phyloP scores from a whole-genome alignment of 1,140 invertebrate species.

The Brachionus paranguensis region DNA sequence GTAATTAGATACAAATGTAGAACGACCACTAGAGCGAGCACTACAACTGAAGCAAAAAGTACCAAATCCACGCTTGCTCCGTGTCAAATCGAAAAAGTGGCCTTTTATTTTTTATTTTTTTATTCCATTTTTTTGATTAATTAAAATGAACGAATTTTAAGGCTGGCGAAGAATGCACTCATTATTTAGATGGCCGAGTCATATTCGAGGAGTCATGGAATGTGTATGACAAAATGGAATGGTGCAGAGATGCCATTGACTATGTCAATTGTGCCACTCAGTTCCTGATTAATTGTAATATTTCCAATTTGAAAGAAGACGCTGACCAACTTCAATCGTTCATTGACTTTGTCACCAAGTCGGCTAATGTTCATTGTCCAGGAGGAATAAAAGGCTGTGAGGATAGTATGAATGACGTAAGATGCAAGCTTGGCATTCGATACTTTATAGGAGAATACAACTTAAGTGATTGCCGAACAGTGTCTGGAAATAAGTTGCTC shows the following conservation, averaged over 20 bases:
- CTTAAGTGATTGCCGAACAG: not conserved
- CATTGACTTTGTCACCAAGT: constrained; percentile 29
- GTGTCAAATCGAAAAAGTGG: constrained; percentile 4
- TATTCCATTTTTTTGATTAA: not conserved
- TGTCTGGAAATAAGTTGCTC: not conserved
- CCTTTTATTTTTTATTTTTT: not conserved
- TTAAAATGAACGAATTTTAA: not conserved
- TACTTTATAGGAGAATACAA: constrained; percentile 40
- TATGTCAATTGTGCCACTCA: constrained; percentile 38
- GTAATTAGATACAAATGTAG: constrained; percentile 30
- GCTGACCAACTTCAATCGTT: constrained; percentile 25
- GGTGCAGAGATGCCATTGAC: constrained; percentile 18
- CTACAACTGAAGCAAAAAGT: not conserved
- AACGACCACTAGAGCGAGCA: constrained; percentile 24
- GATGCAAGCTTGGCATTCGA: constrained; percentile 8
- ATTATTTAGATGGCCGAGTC: constrained; percentile 21
- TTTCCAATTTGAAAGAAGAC: constrained; percentile 32
- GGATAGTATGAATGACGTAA: not conserved
- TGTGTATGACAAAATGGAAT: constrained; percentile 40
- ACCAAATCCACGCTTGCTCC: constrained; percentile 16
- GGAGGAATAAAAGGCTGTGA: constrained; percentile 35
- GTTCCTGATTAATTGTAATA: constrained; percentile 38
- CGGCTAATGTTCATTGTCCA: constrained; percentile 33
- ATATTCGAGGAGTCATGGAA: constrained; percentile 24
- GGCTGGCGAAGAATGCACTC: constrained; percentile 20